phyloP scores from a whole-genome alignment of 2,888 invertebrate genomes.

The Thereva nobilitata region DNA sequence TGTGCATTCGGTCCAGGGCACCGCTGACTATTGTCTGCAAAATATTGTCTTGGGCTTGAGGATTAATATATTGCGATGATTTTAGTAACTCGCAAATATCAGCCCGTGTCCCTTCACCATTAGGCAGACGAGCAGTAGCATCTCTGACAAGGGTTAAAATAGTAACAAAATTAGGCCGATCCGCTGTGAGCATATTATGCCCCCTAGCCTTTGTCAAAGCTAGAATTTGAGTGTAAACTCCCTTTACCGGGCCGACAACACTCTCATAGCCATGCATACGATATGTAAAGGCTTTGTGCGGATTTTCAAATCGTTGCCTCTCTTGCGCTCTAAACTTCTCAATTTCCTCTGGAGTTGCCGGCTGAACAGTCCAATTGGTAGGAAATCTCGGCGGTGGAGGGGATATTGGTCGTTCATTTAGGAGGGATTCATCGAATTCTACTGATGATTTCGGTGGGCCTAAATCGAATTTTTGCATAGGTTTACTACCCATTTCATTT shows the following conservation, averaged over 20 bases:
- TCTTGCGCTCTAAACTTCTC: constrained; percentile 80
- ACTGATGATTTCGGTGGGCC: constrained; percentile 49
- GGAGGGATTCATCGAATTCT: constrained; percentile 38
- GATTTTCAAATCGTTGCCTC: constrained; percentile 79
- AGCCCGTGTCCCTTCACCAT: constrained; percentile 89
- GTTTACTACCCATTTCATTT: constrained; percentile 54
- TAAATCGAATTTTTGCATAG: constrained; percentile 26
- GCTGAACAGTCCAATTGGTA: constrained; percentile 81
- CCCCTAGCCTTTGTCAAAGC: constrained; percentile 71
- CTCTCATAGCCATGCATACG: constrained; percentile 83
- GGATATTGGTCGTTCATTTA: constrained; percentile 56
- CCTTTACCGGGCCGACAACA: constrained; percentile 81
- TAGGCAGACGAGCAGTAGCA: constrained; percentile 89
- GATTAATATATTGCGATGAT: constrained; percentile 69
- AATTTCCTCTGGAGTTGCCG: constrained; percentile 77
- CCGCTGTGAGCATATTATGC: constrained; percentile 79
- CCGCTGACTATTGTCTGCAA: constrained; percentile 83
- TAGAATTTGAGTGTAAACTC: constrained; percentile 71
- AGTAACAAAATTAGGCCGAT: constrained; percentile 87
- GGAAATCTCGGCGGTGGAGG: constrained; percentile 68
- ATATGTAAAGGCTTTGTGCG: constrained; percentile 91
- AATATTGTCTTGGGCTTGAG: constrained; percentile 57
- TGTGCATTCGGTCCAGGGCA: constrained; percentile 86
- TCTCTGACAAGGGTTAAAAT: constrained; percentile 90
- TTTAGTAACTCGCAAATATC: constrained; percentile 88